Base-by-base conservation (phyloP, 1,140 invertebrate genomes). In the Notospermus geniculatus region DNA sequence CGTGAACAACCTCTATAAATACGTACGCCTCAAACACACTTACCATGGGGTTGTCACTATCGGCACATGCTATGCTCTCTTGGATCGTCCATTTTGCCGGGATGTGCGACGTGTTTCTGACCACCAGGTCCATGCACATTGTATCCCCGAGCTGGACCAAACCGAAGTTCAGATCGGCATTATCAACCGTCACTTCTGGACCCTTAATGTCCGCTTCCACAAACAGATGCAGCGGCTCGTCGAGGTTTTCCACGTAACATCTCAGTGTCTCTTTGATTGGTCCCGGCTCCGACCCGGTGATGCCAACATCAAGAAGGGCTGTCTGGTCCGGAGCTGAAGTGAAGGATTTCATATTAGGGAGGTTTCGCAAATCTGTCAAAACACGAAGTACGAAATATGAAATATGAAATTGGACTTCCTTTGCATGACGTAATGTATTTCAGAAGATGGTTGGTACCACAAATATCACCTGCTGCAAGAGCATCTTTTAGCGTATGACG, bases 181-280 rank as follows among this genome's bases (percentile, higher is more conserved):
- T 62, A 32, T 71, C 73, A 27, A 80, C 63, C 1, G 36, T 58
- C n/a, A 80, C 45, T 57, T 80, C 76, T 41, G 78, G 74, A 27
- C 77, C 78, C 76, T 77, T 80, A 41, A 82, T 71, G 23, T 76
- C 73, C 30, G 72, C 73, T 50, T 80, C 69, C 4, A 82, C 72
- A 64, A 76, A 72, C 17, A 81, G 65, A 56, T 69, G 70, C 11
- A 82, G 58, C 1, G 79, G 79, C 52, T 80, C 73, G 5, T 74
- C 72, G 54, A 79, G 63, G 53, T 77, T 73, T 61, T 80, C 70
- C 0, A 82, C 72, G 59, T 75, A 70, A 63, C 80, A 82, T 46
- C 64, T 68, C 22, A 82, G 52, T 9, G 72, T 75, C 25, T 76
- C 68, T 43, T 68, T 67, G 50, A 80, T 71, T 50, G 73, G 72